Evolutionary conservation across 2,797 vertebrate genomes (phyloP).

Genomic region (Trachurus trachurus): DNA sequence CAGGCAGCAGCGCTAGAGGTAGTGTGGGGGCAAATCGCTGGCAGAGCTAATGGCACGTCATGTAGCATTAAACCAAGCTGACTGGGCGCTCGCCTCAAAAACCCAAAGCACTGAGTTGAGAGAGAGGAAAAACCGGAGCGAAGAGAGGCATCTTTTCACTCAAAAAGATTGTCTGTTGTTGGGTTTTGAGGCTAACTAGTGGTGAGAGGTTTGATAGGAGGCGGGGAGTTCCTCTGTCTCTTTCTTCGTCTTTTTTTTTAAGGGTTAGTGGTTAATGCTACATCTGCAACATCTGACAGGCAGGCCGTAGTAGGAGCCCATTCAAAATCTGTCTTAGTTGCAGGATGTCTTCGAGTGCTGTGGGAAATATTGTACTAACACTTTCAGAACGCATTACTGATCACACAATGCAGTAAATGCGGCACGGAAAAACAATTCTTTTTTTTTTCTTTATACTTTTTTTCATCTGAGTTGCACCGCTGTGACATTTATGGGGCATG

Average conservation of each 20-base stretch:
- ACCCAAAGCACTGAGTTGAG: constrained; percentile 37
- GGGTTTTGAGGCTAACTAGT: constrained; percentile 44
- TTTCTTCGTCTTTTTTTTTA: constrained; percentile 28
- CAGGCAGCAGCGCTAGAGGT: constrained; percentile 40
- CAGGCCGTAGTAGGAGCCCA: constrained; percentile 13
- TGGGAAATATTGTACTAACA: constrained; percentile 21
- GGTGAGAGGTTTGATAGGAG: constrained; percentile 25
- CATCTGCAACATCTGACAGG: constrained; percentile 31
- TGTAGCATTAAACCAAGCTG: constrained; percentile 62
- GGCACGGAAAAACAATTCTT: background rate
- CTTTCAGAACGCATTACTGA: constrained; percentile 24
- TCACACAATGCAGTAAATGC: constrained; percentile 16
- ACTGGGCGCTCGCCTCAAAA: constrained; percentile 47
- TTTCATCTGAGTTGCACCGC: background rate
- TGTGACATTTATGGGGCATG: constrained; percentile 43
- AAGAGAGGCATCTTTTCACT: constrained; percentile 27
- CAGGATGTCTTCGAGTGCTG: constrained; percentile 25
- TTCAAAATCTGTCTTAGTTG: constrained; percentile 15
- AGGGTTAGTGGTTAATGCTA: constrained; percentile 17
- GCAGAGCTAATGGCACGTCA: constrained; percentile 71
- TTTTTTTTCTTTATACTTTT: background rate
- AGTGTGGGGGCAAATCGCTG: constrained; percentile 48
- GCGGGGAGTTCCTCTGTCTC: background rate
- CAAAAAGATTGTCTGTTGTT: constrained; percentile 26
- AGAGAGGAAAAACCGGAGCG: background rate